Evolutionary conservation across 2,113 vertebrate genomes (phyloP).

Genomic region (Andinoacara biseriatus): DNA sequence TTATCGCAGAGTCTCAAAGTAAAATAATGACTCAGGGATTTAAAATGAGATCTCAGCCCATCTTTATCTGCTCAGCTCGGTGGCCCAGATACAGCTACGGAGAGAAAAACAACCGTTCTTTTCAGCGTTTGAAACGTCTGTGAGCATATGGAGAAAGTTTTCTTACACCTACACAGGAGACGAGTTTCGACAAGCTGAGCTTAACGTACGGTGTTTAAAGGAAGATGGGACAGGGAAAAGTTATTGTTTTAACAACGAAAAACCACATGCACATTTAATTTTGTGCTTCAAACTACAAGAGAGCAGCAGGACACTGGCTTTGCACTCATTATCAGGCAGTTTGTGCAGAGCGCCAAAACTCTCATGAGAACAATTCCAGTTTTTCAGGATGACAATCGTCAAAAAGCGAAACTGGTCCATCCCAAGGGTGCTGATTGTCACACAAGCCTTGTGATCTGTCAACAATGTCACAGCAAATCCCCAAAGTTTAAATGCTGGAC

Average conservation of each 20-base stretch:
- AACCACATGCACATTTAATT: constrained; percentile 65
- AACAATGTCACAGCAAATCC: constrained; percentile 17
- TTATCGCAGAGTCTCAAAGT: constrained; percentile 67
- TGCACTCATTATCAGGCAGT: constrained; percentile 37
- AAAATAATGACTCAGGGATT: constrained; percentile 68
- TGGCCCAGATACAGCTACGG: constrained; percentile 55
- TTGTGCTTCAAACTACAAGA: constrained; percentile 72
- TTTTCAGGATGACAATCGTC: constrained; percentile 60
- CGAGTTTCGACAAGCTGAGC: constrained; percentile 45
- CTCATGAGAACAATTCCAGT: constrained; percentile 1
- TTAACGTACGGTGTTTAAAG: constrained; percentile 50
- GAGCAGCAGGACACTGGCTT: constrained; percentile 56
- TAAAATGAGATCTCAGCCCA: constrained; percentile 60
- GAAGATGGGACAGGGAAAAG: constrained; percentile 18
- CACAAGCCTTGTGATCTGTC: constrained; percentile 41
- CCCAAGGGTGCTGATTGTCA: constrained; percentile 67
- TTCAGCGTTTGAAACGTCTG: constrained; percentile 60
- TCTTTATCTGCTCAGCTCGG: constrained; percentile 65
- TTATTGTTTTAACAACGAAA: constrained; percentile 44
- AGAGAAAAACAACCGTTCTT: constrained; percentile 42
- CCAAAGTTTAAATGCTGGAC: constrained; percentile 29
- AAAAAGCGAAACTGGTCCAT: constrained; percentile 48
- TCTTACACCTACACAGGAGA: constrained; percentile 62
- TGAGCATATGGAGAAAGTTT: constrained; percentile 64
- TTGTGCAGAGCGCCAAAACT: constrained; percentile 26